Percentiles rank a stretch among this genome's conserved stretches.
Evolutionary conservation across 2,113 vertebrate genomes (phyloP).

Genomic region (Otocyon megalotis): DNA sequence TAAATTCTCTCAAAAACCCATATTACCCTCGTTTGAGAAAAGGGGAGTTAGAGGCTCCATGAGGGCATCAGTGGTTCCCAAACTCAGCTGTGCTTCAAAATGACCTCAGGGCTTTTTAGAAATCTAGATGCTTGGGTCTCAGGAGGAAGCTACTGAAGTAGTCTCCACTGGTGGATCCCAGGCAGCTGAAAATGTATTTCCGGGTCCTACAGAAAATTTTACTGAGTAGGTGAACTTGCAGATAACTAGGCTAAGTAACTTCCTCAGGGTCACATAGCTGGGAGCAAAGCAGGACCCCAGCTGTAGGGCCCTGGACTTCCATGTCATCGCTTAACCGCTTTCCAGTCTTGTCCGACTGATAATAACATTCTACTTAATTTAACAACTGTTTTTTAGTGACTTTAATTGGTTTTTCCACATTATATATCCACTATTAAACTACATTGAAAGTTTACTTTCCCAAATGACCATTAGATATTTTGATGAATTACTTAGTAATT

Average conservation of each 20-base stretch:
- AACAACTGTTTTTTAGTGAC: slow-evolving; percentile 20
- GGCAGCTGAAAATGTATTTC: neutral
- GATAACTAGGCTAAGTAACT: neutral
- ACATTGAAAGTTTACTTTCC: neutral
- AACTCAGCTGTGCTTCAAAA: neutral
- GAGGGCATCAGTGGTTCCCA: neutral
- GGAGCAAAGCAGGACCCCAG: neutral
- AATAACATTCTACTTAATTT: neutral
- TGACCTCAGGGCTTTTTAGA: neutral
- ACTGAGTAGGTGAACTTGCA: neutral
- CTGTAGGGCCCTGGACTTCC: neutral
- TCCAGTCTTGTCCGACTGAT: neutral
- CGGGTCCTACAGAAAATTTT: neutral
- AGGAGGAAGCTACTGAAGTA: neutral
- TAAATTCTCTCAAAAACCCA: neutral
- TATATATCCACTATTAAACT: neutral
- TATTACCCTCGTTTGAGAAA: neutral
- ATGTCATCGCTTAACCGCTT: neutral
- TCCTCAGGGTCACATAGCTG: neutral
- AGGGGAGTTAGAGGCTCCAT: neutral
- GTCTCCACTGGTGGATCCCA: neutral
- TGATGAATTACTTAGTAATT: slow-evolving; percentile 14
- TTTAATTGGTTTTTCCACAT: slow-evolving; percentile 32
- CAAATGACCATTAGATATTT: neutral
- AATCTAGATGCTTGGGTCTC: neutral